Percentiles rank a stretch among this genome's conserved stretches.
phyloP scores from a whole-genome alignment of 2,797 vertebrate species.

The Brachyrhaphis roseni region DNA sequence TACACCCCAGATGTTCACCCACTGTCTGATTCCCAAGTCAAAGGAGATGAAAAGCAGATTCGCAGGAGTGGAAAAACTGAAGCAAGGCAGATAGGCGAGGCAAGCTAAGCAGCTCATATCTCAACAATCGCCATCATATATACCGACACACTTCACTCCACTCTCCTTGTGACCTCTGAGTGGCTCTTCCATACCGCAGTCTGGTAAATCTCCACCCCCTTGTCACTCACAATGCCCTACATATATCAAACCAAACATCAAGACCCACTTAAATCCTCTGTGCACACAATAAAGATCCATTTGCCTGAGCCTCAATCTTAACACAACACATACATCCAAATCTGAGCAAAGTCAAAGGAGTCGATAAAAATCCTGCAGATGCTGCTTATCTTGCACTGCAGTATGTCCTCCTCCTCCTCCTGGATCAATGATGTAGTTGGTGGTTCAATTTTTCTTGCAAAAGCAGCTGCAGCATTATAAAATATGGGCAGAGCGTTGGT shows the following conservation, averaged over 20 bases:
- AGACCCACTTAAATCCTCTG: conserved; percentile 60
- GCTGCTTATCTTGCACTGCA: conserved; percentile 55
- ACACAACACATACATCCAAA: conserved; percentile 17
- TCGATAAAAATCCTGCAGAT: conserved; percentile 42
- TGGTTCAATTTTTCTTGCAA: conserved; percentile 54
- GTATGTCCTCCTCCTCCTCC: conserved; percentile 38
- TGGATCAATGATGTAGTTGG: conserved; percentile 63
- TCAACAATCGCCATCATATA: conserved; percentile 14
- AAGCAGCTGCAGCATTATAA: conserved; percentile 41
- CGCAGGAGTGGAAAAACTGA: neutral
- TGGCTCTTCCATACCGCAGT: conserved; percentile 41
- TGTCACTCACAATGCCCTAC: conserved; percentile 59
- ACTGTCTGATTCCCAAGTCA: conserved; percentile 43
- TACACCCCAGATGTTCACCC: conserved; percentile 19
- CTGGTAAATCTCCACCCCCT: conserved; percentile 20
- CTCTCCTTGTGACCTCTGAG: conserved; percentile 23
- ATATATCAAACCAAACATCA: conserved; percentile 63
- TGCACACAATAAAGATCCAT: conserved; percentile 56
- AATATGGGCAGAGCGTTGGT: conserved; percentile 23
- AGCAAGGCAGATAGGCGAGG: conserved; percentile 2
- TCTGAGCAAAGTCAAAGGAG: conserved; percentile 10
- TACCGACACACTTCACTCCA: conserved; percentile 22
- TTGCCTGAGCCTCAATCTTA: conserved; percentile 53
- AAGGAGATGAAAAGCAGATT: conserved; percentile 23
- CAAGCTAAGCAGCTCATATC: conserved; percentile 15